Conservation (phyloP, 30 jellyfish, hydroid and myxozoan genomes). For the Aurelia aurita region DNA sequence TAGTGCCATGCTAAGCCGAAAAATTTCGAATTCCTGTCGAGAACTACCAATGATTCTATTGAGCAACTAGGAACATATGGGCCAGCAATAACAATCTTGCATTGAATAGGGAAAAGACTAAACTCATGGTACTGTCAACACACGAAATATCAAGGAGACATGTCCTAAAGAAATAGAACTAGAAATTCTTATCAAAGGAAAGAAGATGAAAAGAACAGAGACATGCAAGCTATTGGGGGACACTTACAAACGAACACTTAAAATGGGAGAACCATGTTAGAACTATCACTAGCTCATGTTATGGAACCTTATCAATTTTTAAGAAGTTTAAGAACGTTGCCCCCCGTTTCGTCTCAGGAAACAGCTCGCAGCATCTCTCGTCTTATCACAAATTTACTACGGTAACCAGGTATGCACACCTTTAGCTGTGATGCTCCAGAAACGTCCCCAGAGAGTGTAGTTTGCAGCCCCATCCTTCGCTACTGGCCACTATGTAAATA, state of each 20-base stretch:
- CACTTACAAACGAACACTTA: background rate
- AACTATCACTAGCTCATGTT: too few relatives aligned
- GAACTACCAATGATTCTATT: constrained; percentile 24
- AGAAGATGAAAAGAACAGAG: too few relatives aligned
- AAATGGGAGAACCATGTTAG: constrained; percentile 30
- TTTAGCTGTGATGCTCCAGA: constrained; percentile 36
- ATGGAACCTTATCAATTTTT: background rate
- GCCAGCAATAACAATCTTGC: constrained; percentile 45
- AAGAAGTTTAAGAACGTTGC: background rate
- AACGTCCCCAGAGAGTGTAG: constrained; percentile 54
- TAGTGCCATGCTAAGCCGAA: constrained; percentile 42
- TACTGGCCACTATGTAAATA: constrained; percentile 8
- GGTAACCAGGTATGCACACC: background rate
- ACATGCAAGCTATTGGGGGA: too few relatives aligned
- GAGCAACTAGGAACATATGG: constrained; percentile 25
- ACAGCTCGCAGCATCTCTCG: too few relatives aligned
- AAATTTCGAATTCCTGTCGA: constrained; percentile 18
- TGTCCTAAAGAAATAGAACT: constrained; percentile 27
- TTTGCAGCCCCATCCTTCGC: constrained; percentile 29
- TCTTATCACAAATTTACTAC: too few relatives aligned
- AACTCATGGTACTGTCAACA: constrained; percentile 45
- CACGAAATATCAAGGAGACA: constrained; percentile 52
- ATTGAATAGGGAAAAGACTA: constrained; percentile 21
- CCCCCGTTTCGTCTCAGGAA: too few relatives aligned
- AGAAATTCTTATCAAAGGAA: background rate